A percentile compares a stretch with the other conserved stretches of the same genome.
Evolutionary conservation across 92 coral and sea anemone species (phyloP).

Genomic region (Epizoanthus stellaris): DNA sequence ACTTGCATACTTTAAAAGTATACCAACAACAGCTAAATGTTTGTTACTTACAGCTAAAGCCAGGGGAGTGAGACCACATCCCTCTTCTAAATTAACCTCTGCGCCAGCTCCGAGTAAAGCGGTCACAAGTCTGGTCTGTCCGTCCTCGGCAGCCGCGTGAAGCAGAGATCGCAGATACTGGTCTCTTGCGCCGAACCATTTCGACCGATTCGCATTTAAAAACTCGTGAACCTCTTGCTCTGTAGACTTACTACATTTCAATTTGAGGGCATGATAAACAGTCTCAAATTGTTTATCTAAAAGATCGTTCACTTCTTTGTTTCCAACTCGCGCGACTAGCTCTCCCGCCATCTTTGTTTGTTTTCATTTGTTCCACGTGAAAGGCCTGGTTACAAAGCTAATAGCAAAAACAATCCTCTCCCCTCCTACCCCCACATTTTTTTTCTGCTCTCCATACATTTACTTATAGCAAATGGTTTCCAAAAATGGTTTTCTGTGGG

Average conservation of each 20-base stretch:
- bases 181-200: neutral
- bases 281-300: conserved; percentile 1
- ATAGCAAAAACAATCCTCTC: too few species aligned
- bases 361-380: neutral
- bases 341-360: conserved; percentile 12
- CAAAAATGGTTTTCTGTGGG: too few species aligned
- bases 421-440: too few species aligned
- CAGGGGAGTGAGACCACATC: conserved; percentile 8
- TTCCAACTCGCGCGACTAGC: neutral
- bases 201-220: neutral
- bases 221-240: conserved; percentile 6
- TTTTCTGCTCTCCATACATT: too few species aligned
- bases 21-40: neutral
- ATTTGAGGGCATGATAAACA: neutral
- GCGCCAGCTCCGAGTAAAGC: conserved; percentile 1
- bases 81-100: neutral
- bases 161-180: conserved; percentile 13
- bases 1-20: neutral
- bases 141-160: conserved; percentile 12
- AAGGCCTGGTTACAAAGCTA: neutral
- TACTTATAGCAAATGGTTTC: too few species aligned
- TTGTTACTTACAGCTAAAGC: conserved; percentile 1
- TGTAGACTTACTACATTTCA: neutral
- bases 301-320: conserved; percentile 3
- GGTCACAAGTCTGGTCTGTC: conserved; percentile 2